Percentiles rank a stretch among this genome's conserved stretches.
These are phyloP conservation scores for Capricornis sumatraensis DNA, from an alignment of 2,113 vertebrate genomes.

Conservation along the genomic window DNA sequence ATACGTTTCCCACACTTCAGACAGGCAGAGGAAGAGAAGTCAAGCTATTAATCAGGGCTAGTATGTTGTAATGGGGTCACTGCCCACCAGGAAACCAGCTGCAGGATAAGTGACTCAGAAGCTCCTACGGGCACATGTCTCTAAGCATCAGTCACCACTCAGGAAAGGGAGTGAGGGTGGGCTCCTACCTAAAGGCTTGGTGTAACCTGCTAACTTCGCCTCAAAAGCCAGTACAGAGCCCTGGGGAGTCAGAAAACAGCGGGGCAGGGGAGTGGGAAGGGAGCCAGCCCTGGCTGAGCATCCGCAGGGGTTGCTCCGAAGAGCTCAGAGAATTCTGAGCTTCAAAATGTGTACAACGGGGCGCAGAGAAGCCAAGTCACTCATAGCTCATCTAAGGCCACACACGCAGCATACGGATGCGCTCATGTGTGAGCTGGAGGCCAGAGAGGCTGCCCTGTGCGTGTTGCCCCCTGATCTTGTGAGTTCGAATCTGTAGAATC, in stretches of 20 bases:
- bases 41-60: not conserved
- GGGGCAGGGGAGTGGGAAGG: not conserved
- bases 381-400: not conserved
- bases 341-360: not conserved
- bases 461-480: not conserved
- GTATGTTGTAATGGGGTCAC: not conserved
- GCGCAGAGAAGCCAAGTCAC: not conserved
- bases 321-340: not conserved
- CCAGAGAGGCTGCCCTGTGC: not conserved
- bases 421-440: not conserved
- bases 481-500: not conserved
- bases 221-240: not conserved
- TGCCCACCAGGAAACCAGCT: not conserved
- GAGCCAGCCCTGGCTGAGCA: rapidly evolving
- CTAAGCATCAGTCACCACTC: not conserved
- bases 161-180: not conserved
- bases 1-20: not conserved
- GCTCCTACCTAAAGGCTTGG: not conserved
- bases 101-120: not conserved
- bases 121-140: not conserved
- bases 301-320: rapidly evolving
- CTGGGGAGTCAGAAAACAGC: not conserved
- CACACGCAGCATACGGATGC: rapidly evolving
- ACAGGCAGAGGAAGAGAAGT: not conserved
- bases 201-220: not conserved